Percentiles rank a stretch among this genome's conserved stretches.
Evolutionary conservation across 1,140 invertebrate genomes (phyloP).

Genomic region (Aphis gossypii): DNA sequence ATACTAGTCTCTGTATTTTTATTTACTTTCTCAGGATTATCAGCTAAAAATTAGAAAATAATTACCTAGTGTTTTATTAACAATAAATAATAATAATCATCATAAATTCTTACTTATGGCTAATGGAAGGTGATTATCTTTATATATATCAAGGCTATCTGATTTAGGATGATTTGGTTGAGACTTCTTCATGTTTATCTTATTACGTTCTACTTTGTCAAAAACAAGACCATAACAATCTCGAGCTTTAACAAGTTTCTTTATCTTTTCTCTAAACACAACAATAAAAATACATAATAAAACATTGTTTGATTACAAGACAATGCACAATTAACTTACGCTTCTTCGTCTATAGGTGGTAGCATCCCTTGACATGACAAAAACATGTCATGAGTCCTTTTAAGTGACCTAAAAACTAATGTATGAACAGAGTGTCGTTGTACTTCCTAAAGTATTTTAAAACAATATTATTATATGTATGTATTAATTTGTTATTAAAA

Average conservation of each 20-base stretch:
- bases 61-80: neutral
- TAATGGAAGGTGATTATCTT: constrained; percentile 40
- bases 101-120: neutral
- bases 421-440: constrained; percentile 97
- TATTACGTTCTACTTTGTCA: constrained; percentile 75
- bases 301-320: constrained; percentile 36
- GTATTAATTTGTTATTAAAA: neutral
- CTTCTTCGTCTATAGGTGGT: constrained; percentile 81
- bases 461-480: constrained; percentile 57
- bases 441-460: constrained; percentile 73
- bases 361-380: constrained; percentile 86
- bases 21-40: constrained; percentile 53
- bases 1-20: constrained; percentile 58
- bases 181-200: constrained; percentile 59
- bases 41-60: constrained; percentile 13
- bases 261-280: constrained; percentile 76
- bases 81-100: neutral
- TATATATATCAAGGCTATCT: constrained; percentile 10
- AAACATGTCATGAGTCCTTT: constrained; percentile 98
- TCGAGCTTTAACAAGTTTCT: constrained; percentile 79
- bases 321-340: constrained; percentile 70
- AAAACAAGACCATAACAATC: constrained; percentile 90
- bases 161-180: constrained; percentile 33
- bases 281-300: constrained; percentile 39
- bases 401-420: constrained; percentile 94